Percentiles rank a stretch among this genome's conserved stretches.
Evolutionary conservation across 1,140 invertebrate genomes (phyloP).

Genomic region (Zaprionus inermis): DNA sequence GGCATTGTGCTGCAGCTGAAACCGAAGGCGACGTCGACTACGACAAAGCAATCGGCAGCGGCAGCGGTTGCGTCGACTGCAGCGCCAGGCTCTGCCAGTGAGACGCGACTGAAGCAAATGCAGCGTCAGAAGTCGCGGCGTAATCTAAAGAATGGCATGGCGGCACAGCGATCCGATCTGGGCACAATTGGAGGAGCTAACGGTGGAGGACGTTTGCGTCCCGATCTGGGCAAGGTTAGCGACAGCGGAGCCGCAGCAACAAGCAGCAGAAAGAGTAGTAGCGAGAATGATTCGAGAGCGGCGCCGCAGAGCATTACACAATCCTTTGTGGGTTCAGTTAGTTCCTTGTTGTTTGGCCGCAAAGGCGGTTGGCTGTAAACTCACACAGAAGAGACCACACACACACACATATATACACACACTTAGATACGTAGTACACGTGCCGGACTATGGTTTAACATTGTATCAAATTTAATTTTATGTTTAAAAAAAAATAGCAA

Average conservation of each 20-base stretch:
- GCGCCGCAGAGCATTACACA: conserved; percentile 85
- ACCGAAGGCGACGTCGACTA: conserved; percentile 32
- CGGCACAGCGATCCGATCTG: conserved; percentile 84
- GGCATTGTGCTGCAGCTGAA: conserved; percentile 61
- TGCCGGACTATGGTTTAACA: conserved; percentile 39
- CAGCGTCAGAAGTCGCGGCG: conserved; percentile 76
- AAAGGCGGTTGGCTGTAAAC: conserved; percentile 91
- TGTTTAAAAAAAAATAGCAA: conserved; percentile 1
- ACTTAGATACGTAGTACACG: conserved; percentile 11
- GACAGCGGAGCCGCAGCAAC: conserved; percentile 41
- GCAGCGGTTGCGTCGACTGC: conserved; percentile 36
- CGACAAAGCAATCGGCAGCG: conserved; percentile 20
- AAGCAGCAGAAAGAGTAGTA: conserved; percentile 16
- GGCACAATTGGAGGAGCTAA: conserved; percentile 80
- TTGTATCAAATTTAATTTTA: conserved; percentile 28
- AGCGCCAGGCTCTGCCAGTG: conserved; percentile 84
- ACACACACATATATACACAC: conserved; percentile 10
- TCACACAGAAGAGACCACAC: not conserved
- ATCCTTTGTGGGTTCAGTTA: conserved; percentile 89
- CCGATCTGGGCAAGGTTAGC: conserved; percentile 87
- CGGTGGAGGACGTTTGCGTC: conserved; percentile 84
- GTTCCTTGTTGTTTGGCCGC: conserved; percentile 91
- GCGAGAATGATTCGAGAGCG: conserved; percentile 42
- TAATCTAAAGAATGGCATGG: conserved; percentile 84
- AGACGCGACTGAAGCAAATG: conserved; percentile 77